Evolutionary conservation across 2,888 invertebrate species (phyloP).

Genomic region (Piscicola geometra): DNA sequence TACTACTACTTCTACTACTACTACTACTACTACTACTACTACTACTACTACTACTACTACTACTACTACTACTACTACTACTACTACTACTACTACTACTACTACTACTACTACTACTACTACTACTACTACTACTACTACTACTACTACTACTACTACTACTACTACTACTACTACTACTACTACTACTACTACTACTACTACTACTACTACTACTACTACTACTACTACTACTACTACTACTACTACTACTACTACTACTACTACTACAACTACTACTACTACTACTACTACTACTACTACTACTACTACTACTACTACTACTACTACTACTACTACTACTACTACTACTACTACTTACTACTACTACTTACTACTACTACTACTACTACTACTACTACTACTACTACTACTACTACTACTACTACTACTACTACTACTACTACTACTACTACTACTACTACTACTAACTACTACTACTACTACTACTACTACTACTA

Average conservation of each 20-base stretch:
- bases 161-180: slow-evolving; percentile 18
- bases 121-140: slow-evolving; percentile 22
- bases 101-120: slow-evolving; percentile 13
- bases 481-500: too few relatives aligned
- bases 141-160: slow-evolving; percentile 13
- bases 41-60: background rate
- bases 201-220: slow-evolving; percentile 9
- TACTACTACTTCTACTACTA: slow-evolving; percentile 25
- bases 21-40: slow-evolving; percentile 27
- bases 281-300: slow-evolving; percentile 10
- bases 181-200: slow-evolving; percentile 10
- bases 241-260: slow-evolving; percentile 26
- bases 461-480: too few relatives aligned
- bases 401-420: slow-evolving; percentile 7
- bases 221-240: slow-evolving; percentile 2
- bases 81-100: background rate
- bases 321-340: slow-evolving; percentile 19
- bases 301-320: background rate
- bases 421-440: slow-evolving; percentile 17
- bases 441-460: slow-evolving; percentile 27
- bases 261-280: slow-evolving; percentile 25
- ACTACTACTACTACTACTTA: slow-evolving; percentile 23
- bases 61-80: background rate
- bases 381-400: slow-evolving; percentile 5
- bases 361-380: too few relatives aligned